Conservation (phyloP, 1,140 invertebrate species). For the Macrocentrus cingulum region DNA sequence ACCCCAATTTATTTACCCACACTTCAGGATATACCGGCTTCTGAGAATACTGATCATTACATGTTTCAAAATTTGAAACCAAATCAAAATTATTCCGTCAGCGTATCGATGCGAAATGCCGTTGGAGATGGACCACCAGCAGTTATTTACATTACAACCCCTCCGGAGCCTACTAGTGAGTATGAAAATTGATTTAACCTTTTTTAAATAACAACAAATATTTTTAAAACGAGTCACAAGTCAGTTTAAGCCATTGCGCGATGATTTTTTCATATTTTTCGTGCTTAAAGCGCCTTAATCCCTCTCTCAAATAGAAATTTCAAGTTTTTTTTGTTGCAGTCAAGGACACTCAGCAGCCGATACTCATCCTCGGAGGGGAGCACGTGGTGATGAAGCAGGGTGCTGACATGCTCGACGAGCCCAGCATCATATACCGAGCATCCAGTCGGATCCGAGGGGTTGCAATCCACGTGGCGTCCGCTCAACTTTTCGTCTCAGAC, state of each 20-base stretch:
- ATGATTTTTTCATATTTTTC: no score
- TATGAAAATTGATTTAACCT: constrained; percentile 8
- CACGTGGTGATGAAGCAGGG: constrained; percentile 70
- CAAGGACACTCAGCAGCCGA: constrained; percentile 65
- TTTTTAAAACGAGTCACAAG: no score
- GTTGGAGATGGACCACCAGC: constrained; percentile 77
- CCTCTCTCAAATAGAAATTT: no score
- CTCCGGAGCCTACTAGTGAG: constrained; percentile 66
- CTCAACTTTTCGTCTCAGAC: constrained; percentile 76
- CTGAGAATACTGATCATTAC: constrained; percentile 67
- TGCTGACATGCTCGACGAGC: constrained; percentile 68
- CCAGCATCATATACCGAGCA: constrained; percentile 61
- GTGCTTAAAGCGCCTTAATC: no score
- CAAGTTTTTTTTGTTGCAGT: no score
- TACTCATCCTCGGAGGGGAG: constrained; percentile 72
- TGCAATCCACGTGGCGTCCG: constrained; percentile 70
- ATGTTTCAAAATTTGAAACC: constrained; percentile 78
- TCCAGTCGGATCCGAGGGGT: constrained; percentile 62
- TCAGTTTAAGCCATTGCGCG: no score
- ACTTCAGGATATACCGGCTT: constrained; percentile 71
- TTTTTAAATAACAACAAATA: constrained; percentile 10
- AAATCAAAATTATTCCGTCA: constrained; percentile 74
- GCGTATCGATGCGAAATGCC: constrained; percentile 77
- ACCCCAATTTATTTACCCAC: constrained; percentile 31
- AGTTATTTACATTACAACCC: constrained; percentile 66